Base-by-base conservation (phyloP, 1,140 invertebrate species). In the Drosophila virilis region DNA sequence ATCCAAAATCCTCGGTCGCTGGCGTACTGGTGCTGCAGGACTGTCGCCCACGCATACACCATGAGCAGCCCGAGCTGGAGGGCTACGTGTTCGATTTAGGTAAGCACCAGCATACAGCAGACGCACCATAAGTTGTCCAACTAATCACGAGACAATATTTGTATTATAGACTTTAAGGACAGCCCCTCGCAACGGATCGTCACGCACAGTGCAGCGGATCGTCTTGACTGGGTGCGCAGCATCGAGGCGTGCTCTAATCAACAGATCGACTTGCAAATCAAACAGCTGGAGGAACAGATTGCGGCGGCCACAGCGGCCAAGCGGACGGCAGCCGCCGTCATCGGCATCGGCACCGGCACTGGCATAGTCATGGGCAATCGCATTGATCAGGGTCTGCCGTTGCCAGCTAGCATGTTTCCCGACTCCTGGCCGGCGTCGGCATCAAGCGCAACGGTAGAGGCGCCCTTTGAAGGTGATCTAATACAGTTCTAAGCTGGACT, bases 11-110 rank as follows among this genome's bases (percentile, higher is more conserved):
- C 8, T 96, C 98, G 74, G 97, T 97, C 1, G 92, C 96, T 45
- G 98, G 98, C 6, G 95, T 98, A 1, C 95, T 98, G 79, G 95
- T 99, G 46, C 93, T 99, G 59, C 97, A 98, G 91, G 95, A 97
- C 80, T 98, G 97, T 92, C 94, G 94, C 46, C 95, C 97, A 5
- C 62, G 89, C 10, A 92, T 92, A 67, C 78, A 75, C 1, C 69
- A 80, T 58, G 78, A 85, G n/a, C 93, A 95, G 62, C 91, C 96
- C 22, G 96, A 97, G 69, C 62, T 78, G 51, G 91, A 91, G 8
- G 92, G 91, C 22, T 92, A 76, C 50, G 94, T 94, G 4, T 96
- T 96, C 91, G 95, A 95, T 80, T 92, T 97, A 92, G 95, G 96
- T 96, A 92, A 92, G 91, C 60, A 1, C 0, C 1, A 32, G 15